Base-by-base conservation (phyloP, 2,888 invertebrate genomes). In the Lathronympha strigana region DNA sequence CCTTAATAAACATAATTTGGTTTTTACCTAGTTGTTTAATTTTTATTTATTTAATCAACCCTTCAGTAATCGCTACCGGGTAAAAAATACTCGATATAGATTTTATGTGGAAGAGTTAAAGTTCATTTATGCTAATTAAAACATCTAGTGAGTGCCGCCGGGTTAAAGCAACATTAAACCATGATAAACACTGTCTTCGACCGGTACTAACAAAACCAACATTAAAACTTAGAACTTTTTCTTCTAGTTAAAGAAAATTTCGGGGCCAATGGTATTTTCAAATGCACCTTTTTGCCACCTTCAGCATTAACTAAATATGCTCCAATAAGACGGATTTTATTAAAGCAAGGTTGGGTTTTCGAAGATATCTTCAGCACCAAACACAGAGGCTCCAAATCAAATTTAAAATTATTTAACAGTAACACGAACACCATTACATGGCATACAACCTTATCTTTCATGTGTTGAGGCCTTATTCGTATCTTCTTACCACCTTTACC, bases 371-470 rank as follows among this genome's bases (percentile, higher is more conserved):
- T 91, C 0, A 81, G 53, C 2, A 77, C 74, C 13, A 81, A 78
- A 66, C 84, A 82, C 0, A 92, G 67, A 1, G 73, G 73, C 0
- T 85, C 84, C 5, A 89, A 66, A 0, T 84, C 80, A 71, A 87
- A 78, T 67, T 86, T 88, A 38, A 77, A 84, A 64, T 86, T 82
- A 70, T 86, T 90, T 17, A 92, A 73, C 0, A 91, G 62, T 17
- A 91, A 70, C 19, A 88, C 68, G 19, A 89, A 82, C 0, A 92
- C 88, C 60, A 91, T 75, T 0, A 84, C 83, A 33, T 89, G 81
- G 50, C 90, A 90, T 5, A 91, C 67, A 0, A 86, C 73, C 63
- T 88, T 92, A 49, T 92, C 92, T 69, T 84, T 87, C 13, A 78
- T 85, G 0, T 82, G 84, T 0, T 74, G 72, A 0, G 91, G 82